Base-by-base conservation (phyloP, 1,140 invertebrate species). In the Aphelenchoides besseyi region DNA sequence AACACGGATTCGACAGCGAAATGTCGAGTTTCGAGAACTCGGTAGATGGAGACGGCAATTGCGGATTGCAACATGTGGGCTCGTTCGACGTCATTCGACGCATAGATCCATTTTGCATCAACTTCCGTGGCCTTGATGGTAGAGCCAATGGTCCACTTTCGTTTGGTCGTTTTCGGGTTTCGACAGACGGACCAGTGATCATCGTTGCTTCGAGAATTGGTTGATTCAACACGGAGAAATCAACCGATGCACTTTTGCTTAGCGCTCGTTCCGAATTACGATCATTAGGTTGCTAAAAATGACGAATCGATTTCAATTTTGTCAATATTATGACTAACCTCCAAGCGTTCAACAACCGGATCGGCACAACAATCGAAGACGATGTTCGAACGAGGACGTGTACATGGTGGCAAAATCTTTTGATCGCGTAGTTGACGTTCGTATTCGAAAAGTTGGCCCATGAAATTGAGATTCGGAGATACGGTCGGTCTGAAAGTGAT, bases 31-130 rank as follows among this genome's bases (percentile, higher is more conserved):
- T 76, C 9, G 75, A 74, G 12, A 83, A 72, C 63, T 83, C 82
- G 36, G 75, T 84, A 30, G 75, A 79, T 26, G 81, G 81, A 32
- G 82, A 84, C 3, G 82, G 80, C 32, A 83, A 64, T 16, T 81
- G 72, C 30, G 74, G 35, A 3, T 32, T 12, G n/a, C n/a, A n/a
- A n/a, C n/a, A n/a, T 29, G 23, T 72, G 57, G 18, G 23, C 2
- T 18, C 9, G 18, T 16, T 8, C 2, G 18, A 18, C 3, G 18
- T 3, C 33, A 3, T 41, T 30, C 3, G 2, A 16, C 70, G 71
- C n/a, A 28, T 28, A 29, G 26, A 33, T 9, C 36, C 29, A 36
- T 18, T 18, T 30, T 33, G 18, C 16, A 28, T 30, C 28, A 74
- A 69, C 16, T 62, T 18, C 48, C 70, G 62, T 26, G 54, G 71